Evolutionary conservation across 2,113 vertebrate species (phyloP), one percentile per base, ranked within the genome.

Genomic region (Speoplatyrhinus poulsoni): DNA sequence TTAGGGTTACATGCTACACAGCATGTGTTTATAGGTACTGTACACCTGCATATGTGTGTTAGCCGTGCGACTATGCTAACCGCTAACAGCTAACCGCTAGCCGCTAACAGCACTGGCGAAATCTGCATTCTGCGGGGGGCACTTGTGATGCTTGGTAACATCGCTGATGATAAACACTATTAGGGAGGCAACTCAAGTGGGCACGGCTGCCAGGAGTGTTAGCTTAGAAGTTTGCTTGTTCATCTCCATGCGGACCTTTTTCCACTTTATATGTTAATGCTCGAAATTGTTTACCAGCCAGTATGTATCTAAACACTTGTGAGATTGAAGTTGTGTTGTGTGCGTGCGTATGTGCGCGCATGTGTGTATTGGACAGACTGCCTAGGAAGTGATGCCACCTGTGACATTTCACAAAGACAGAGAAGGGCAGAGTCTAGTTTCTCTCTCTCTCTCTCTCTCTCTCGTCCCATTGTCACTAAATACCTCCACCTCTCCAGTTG

Each of bases 231-330:
- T 90, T 87, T 85, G 82, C 82, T 87, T 88, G 82, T 80, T 87
- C 63, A 10, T 53, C 83, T 80, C 86, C 75, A 62, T 57, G 73
- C 46, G 80, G 84, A 84, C 86, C 82, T 76, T 89, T 89, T 53
- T 89, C 80, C 87, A 85, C 88, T 91, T 89, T 90, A 89, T 91
- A 91, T 91, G 90, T 85, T 90, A 91, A 91, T 90, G 84, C 85
- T 81, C 56, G 67, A 84, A 83, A 89, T 86, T 89, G 89, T 90
- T 90, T 91, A 90, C 88, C 82, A 77, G 79, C 82, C 82, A 78
- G 49, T 87, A 81, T 85, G 82, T 80, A 80, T 83, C 81, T 80
- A 87, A 89, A 87, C 83, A 86, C 83, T 82, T 76, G 47, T 80
- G 87, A 83, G 82, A 84, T 77, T 13, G 63, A 76, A 66, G 50